A percentile compares a stretch with the other conserved stretches of the same genome.
These are phyloP conservation scores for Plutella xylostella DNA, from an alignment of 2,888 invertebrate species.

Conservation along the genomic window DNA sequence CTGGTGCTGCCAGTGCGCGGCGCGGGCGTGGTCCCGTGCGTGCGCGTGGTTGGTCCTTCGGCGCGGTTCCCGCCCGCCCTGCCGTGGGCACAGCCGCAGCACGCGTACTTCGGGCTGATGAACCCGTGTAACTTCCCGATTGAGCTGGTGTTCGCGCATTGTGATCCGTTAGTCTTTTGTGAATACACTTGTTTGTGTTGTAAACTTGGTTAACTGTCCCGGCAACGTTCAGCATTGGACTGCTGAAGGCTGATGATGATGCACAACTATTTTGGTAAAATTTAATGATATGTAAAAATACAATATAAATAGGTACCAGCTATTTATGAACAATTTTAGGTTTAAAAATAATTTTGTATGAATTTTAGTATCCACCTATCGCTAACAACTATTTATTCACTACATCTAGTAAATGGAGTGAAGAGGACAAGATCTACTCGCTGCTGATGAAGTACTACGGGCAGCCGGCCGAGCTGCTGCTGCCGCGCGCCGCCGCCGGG, in stretches of 20 bases:
- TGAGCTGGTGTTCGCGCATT: constrained; percentile 76
- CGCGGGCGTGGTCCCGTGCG: constrained; percentile 60
- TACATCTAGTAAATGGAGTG: constrained; percentile 41
- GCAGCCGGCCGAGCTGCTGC: constrained; percentile 52
- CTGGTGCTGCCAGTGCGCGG: constrained; percentile 60
- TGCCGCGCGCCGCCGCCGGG: constrained; percentile 46
- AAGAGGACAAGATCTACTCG: constrained; percentile 50
- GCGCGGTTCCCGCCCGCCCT: constrained; percentile 73
- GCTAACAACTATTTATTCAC: too few species aligned
- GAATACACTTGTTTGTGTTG: too few species aligned
- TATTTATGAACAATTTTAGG: too few species aligned
- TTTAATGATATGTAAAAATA: too few species aligned
- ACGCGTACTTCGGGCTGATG: constrained; percentile 68
- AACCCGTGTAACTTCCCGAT: constrained; percentile 75
- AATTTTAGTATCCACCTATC: too few species aligned
- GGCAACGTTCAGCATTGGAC: too few species aligned
- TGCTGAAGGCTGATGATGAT: too few species aligned
- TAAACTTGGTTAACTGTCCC: too few species aligned
- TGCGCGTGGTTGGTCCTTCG: constrained; percentile 57
- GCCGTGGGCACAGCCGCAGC: constrained; percentile 71
- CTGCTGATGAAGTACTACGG: constrained; percentile 50
- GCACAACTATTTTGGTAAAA: too few species aligned
- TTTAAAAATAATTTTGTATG: too few species aligned
- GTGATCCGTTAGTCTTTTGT: constrained; percentile 74
- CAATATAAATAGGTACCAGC: too few species aligned